Evolutionary conservation across 2,797 vertebrate genomes (phyloP).

Genomic region (Halcyon smyrnensis): DNA sequence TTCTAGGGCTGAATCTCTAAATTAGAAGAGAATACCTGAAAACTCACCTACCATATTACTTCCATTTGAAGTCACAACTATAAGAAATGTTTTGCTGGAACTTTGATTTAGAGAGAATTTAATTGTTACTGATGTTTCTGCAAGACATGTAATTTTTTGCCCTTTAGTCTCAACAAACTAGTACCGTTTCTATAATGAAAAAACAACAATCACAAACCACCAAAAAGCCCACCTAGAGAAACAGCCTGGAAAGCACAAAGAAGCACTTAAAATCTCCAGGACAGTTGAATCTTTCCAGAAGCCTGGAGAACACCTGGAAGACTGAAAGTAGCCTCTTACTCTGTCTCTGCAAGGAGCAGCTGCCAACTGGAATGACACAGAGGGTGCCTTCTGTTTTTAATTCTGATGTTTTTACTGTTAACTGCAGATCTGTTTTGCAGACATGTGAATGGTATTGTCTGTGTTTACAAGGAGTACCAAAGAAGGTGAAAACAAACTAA

Average conservation of each 20-base stretch:
- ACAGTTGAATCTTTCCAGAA: background rate
- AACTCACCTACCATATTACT: background rate
- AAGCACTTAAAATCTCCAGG: background rate
- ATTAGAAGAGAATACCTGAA: background rate
- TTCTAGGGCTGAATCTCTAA: background rate
- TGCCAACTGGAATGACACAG: accelerated
- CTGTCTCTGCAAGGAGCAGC: background rate
- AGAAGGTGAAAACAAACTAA: background rate
- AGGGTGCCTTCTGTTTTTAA: background rate
- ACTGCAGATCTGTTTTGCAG: background rate
- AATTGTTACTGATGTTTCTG: background rate
- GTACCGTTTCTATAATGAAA: background rate
- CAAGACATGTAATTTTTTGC: background rate
- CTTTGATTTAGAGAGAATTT: background rate
- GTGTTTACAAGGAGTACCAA: background rate
- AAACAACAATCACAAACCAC: background rate
- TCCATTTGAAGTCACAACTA: background rate
- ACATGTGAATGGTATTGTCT: background rate
- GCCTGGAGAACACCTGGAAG: background rate
- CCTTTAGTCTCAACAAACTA: background rate
- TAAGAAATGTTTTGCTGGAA: slow-evolving; percentile 9
- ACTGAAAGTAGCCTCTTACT: background rate
- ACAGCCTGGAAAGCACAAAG: background rate
- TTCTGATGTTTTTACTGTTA: background rate
- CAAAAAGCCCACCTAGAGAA: background rate